A percentile compares a stretch with the other conserved stretches of the same genome.
Evolutionary conservation across 2,888 invertebrate species (phyloP).

Genomic region (Caenorhabditis plicata): DNA sequence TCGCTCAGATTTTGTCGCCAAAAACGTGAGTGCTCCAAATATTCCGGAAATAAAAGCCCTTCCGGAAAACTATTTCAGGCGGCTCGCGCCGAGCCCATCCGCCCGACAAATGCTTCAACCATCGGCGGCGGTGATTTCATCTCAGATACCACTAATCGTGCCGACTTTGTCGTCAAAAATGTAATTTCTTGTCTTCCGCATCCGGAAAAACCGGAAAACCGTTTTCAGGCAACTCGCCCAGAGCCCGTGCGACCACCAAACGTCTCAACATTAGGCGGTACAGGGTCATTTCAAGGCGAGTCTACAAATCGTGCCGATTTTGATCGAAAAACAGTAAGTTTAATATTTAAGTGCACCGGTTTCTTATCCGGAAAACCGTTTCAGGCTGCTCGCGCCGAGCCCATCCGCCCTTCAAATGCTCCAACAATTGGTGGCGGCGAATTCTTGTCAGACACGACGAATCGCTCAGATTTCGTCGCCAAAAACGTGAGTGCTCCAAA

Average conservation of each 20-base stretch:
- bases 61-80: conserved; percentile 18
- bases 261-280: background rate
- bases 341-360: background rate
- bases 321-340: conserved; percentile 16
- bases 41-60: no score
- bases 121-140: conserved; percentile 25
- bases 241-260: background rate
- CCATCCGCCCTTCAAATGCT: background rate
- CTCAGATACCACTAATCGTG: conserved; percentile 25
- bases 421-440: background rate
- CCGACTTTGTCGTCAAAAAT: conserved; percentile 4
- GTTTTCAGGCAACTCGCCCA: background rate
- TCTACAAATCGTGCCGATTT: conserved; percentile 29
- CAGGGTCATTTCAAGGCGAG: conserved; percentile 14
- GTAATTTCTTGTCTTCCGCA: background rate
- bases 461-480: conserved; percentile 6
- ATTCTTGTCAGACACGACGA: conserved; percentile 6
- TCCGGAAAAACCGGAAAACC: conserved; percentile 1
- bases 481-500: conserved; percentile 18
- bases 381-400: background rate
- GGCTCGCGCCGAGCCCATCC: no score
- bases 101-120: conserved; percentile 13
- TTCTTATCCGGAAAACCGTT: background rate
- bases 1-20: conserved; percentile 19
- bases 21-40: conserved; percentile 10